These are phyloP conservation scores for Neotragus moschatus DNA, from an alignment of 2,113 vertebrate species.

Conservation along the genomic window DNA sequence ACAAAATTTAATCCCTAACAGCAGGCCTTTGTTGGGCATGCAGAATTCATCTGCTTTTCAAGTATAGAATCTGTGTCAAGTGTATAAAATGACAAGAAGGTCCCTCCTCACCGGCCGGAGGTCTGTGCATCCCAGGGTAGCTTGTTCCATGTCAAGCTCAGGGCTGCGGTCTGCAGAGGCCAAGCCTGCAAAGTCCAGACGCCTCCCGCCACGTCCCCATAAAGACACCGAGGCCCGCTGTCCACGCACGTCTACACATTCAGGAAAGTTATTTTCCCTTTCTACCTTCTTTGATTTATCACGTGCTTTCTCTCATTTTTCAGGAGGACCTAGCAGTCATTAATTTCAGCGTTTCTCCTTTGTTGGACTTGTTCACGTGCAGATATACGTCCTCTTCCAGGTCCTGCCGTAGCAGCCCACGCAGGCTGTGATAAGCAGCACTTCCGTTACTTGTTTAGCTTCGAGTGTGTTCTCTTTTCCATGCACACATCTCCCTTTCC, in stretches of 20 bases:
- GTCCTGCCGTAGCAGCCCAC: rapidly evolving
- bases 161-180: rapidly evolving
- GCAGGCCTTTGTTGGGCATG: rapidly evolving
- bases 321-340: background rate
- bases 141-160: rapidly evolving
- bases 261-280: background rate
- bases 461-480: background rate
- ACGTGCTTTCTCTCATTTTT: conserved; percentile 5
- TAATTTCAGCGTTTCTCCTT: background rate
- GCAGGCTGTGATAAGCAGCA: background rate
- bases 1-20: rapidly evolving
- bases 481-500: background rate
- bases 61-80: too few species aligned
- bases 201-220: rapidly evolving
- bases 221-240: rapidly evolving
- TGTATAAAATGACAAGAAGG: rapidly evolving
- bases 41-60: background rate
- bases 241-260: rapidly evolving
- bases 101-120: rapidly evolving
- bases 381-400: background rate
- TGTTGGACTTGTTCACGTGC: background rate
- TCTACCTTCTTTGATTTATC: background rate
- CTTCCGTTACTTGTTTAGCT: background rate
- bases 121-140: rapidly evolving
- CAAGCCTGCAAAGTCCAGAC: rapidly evolving